Percentiles rank a stretch among this genome's conserved stretches.
Conservation (phyloP, 2,797 vertebrate species). For the Alosa sapidissima region DNA sequence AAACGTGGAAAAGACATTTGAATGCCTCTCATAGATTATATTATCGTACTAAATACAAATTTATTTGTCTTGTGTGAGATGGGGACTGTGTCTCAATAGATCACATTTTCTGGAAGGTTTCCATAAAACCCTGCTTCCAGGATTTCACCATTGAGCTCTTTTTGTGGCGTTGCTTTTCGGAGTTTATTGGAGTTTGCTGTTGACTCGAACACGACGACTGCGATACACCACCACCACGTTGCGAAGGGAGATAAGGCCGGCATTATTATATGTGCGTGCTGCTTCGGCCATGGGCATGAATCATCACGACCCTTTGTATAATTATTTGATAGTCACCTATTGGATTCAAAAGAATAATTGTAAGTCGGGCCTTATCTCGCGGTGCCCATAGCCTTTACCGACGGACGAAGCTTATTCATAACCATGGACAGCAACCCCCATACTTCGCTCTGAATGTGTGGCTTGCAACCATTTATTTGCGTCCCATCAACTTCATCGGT, state of each 20-base stretch:
- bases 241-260: background rate
- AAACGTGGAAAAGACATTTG: background rate
- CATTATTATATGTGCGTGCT: background rate
- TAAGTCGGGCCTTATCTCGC: constrained; percentile 31
- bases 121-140: background rate
- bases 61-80: background rate
- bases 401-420: background rate
- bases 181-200: background rate
- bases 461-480: background rate
- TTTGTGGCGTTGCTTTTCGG: background rate
- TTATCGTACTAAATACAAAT: background rate
- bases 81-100: background rate
- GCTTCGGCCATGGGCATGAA: constrained; percentile 26
- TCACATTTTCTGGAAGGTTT: background rate
- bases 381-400: background rate
- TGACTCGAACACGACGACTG: background rate
- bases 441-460: background rate
- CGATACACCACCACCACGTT: background rate
- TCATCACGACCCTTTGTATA: constrained; percentile 27
- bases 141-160: background rate
- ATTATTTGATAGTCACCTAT: constrained; percentile 18
- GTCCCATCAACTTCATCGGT: background rate
- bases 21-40: background rate
- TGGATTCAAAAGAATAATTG: constrained; percentile 22
- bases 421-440: background rate